phyloP scores from a whole-genome alignment of 2,113 vertebrate species.

The Tricholaema leucomelas region DNA sequence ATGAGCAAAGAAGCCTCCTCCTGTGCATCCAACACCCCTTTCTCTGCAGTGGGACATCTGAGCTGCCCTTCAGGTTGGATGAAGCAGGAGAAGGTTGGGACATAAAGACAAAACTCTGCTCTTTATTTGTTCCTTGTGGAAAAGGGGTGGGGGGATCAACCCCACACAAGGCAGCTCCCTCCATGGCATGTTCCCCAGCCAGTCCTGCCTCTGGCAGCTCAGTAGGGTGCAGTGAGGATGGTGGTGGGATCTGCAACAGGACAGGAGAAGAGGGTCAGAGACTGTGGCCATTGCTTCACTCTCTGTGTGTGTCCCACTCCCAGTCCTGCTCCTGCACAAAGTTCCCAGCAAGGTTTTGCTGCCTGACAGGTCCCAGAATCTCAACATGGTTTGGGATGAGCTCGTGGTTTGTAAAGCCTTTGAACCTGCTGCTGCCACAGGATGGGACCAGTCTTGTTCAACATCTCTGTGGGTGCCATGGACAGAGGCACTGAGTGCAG shows the following conservation, averaged over 20 bases:
- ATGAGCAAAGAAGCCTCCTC: neutral
- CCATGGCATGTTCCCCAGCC: fast-evolving
- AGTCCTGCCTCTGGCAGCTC: neutral
- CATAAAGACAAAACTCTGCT: neutral
- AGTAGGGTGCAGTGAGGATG: fast-evolving
- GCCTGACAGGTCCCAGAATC: neutral
- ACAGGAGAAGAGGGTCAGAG: neutral
- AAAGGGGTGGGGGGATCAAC: neutral
- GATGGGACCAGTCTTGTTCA: too few species aligned
- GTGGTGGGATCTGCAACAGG: neutral
- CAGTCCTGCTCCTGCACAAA: neutral
- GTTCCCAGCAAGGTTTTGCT: neutral
- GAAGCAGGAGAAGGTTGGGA: fast-evolving
- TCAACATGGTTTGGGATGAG: too few species aligned
- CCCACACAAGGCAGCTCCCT: fast-evolving
- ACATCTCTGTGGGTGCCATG: too few species aligned
- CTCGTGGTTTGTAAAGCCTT: too few species aligned
- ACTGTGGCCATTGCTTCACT: fast-evolving
- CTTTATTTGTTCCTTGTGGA: neutral
- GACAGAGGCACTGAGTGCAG: too few species aligned
- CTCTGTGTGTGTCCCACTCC: too few species aligned
- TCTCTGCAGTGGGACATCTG: neutral
- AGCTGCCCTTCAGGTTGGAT: neutral
- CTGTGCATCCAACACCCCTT: neutral
- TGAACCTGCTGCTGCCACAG: too few species aligned